Evolutionary conservation across 1,140 invertebrate genomes (phyloP), one percentile per base, ranked within the genome.

Genomic region (Zelostemma sp.): DNA sequence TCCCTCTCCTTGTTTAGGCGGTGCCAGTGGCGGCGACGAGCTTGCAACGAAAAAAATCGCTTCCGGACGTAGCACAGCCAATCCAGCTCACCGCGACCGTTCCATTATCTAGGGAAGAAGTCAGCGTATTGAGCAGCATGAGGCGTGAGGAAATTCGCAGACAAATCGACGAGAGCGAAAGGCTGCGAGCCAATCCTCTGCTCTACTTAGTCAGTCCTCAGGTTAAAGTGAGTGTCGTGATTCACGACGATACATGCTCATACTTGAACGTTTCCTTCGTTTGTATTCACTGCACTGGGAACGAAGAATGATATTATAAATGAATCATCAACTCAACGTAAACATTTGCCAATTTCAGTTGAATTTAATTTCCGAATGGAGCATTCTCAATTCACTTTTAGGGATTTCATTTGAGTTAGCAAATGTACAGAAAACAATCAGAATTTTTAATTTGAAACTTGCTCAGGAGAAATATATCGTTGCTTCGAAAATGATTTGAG

Each of bases 121-220:
- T 97, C 4, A 96, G 96, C 48, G 90, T 92, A 11, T 88, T 99
- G 70, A 96, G 96, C 71, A 96, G 94, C 53, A 93, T 95, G 63
- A 90, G 97, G 54, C 89, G 98, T 60, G 97, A 99, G 84, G 96
- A 98, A 84, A 88, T 98, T 47, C 91, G 97, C 72, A 89, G 93
- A 64, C 92, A 97, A 86, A 90, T 93, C 74, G 96, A 99, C 83
- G 93, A 97, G 82, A 91, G 93, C 54, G 97, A 98, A 85, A 91
- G 94, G 83, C 90, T 97, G 56, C 89, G 94, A 80, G 94, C 94
- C 72, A 98, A 98, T 88, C 97, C 97, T 73, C 88, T 98, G 64
- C 90, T 98, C 53, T 97, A 97, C 85, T 88, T 98, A 82, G 91
- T 95, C 90, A 97, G 95, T 93, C 96, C 96, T 74, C 92, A 95